Conservation (phyloP, 2,888 invertebrate species). For the Celastrina argiolus region DNA sequence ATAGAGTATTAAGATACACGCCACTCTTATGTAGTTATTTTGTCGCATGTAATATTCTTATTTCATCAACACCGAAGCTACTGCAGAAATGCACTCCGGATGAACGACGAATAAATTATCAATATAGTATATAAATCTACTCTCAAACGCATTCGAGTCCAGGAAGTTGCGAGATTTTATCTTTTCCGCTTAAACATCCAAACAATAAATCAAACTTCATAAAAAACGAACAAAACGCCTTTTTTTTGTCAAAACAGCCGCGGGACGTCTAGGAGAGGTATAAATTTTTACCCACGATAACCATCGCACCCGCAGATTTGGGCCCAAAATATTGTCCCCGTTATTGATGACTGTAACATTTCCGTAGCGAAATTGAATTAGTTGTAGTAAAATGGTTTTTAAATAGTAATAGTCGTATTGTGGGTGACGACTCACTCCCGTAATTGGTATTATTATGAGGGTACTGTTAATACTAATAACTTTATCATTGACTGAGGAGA, state of each 20-base stretch:
- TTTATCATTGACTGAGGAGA: not conserved
- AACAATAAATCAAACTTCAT: conserved; percentile 11
- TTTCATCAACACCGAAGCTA: not conserved
- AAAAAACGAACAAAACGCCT: not conserved
- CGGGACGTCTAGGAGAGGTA: conserved; percentile 40
- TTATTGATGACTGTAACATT: conserved; percentile 48
- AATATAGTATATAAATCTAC: not conserved
- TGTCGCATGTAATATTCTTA: not conserved
- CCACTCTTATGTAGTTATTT: too few species aligned
- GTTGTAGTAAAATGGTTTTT: conserved; percentile 26
- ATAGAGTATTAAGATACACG: too few species aligned
- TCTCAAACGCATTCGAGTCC: not conserved
- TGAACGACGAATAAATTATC: not conserved
- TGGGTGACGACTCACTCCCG: conserved; percentile 5
- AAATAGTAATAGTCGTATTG: conserved; percentile 14
- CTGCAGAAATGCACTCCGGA: not conserved
- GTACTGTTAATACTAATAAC: conserved; percentile 5
- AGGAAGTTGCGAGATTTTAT: conserved; percentile 12
- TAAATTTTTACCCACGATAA: conserved; percentile 58
- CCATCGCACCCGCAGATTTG: conserved; percentile 57
- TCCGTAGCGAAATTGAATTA: conserved; percentile 52
- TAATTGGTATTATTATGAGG: conserved; percentile 16
- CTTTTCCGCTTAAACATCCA: conserved; percentile 18
- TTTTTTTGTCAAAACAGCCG: not conserved
- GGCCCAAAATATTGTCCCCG: conserved; percentile 44